phyloP scores from a whole-genome alignment of 1,140 invertebrate species.

The Nasonia vitripennis region DNA sequence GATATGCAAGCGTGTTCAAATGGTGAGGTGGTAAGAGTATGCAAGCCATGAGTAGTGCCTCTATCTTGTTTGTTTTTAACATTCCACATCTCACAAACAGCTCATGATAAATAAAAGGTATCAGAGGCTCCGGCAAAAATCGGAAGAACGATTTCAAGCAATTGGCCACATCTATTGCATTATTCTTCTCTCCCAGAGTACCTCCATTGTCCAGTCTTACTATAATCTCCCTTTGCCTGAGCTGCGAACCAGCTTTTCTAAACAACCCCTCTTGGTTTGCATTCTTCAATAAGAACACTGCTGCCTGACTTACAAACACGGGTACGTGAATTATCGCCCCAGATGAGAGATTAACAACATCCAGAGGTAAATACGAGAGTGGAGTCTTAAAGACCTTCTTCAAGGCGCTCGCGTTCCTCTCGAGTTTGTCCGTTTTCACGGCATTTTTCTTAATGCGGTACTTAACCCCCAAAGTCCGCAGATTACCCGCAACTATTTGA shows the following conservation, averaged over 20 bases:
- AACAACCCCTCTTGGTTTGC: constrained; percentile 87
- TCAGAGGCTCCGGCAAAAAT: constrained; percentile 87
- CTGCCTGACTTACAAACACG: constrained; percentile 84
- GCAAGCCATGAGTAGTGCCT: constrained; percentile 79
- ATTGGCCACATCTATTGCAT: constrained; percentile 88
- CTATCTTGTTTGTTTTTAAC: constrained; percentile 67
- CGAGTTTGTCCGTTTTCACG: constrained; percentile 71
- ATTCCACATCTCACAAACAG: constrained; percentile 83
- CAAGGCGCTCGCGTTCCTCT: constrained; percentile 55
- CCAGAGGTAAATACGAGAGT: constrained; percentile 77
- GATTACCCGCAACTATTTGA: constrained; percentile 77
- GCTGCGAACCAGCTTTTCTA: constrained; percentile 88
- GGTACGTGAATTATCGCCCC: constrained; percentile 82
- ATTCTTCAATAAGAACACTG: constrained; percentile 80
- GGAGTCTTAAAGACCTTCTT: constrained; percentile 80
- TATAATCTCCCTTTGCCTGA: constrained; percentile 86
- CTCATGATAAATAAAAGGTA: constrained; percentile 83
- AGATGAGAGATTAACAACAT: constrained; percentile 78
- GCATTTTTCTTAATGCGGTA: constrained; percentile 79
- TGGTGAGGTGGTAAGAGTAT: constrained; percentile 80
- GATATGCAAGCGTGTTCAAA: constrained; percentile 81
- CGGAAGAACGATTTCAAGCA: constrained; percentile 89
- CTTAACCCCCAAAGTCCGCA: constrained; percentile 80
- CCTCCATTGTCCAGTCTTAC: constrained; percentile 81
- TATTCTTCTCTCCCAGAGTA: constrained; percentile 78